Percentiles rank a stretch among this genome's conserved stretches.
These are phyloP conservation scores for Aurelia aurita complex sp. Pacific DNA, from an alignment of 30 jellyfish, hydroid and myxozoan species.

Conservation along the genomic window DNA sequence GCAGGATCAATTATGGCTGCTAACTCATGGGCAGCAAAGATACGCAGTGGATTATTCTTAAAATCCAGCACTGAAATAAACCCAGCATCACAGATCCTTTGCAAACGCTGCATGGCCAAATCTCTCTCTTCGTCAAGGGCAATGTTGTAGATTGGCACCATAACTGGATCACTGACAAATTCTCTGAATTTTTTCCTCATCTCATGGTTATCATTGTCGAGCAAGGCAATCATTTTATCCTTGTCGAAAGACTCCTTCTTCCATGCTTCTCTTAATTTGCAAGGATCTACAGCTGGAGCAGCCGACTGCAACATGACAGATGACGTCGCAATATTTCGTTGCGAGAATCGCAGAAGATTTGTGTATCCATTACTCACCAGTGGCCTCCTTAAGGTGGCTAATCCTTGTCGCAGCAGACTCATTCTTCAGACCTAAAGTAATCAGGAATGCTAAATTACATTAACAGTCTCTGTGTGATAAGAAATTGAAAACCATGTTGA, in stretches of 20 bases:
- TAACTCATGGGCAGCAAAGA: constrained; percentile 94
- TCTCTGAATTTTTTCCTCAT: constrained; percentile 78
- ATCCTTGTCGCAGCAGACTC: constrained; percentile 67
- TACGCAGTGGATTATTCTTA: constrained; percentile 75
- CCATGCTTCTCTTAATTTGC: constrained; percentile 79
- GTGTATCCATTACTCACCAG: constrained; percentile 2
- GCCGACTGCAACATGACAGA: constrained; percentile 20
- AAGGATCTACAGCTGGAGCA: constrained; percentile 55
- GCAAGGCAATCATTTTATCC: constrained; percentile 70
- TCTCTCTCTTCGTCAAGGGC: constrained; percentile 85
- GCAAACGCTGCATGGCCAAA: constrained; percentile 77
- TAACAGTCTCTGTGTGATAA: too few species aligned
- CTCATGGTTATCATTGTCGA: constrained; percentile 88
- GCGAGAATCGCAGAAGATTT: constrained; percentile 2
- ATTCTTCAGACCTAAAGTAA: neutral
- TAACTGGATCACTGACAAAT: constrained; percentile 86
- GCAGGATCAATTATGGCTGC: constrained; percentile 94
- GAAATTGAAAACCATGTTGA: too few species aligned
- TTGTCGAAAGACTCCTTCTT: constrained; percentile 42
- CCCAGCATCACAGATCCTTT: constrained; percentile 93
- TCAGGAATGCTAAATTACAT: too few species aligned
- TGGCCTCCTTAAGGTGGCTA: constrained; percentile 50
- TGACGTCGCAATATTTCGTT: constrained; percentile 27
- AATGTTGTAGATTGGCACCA: constrained; percentile 81
- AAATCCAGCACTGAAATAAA: constrained; percentile 88